A percentile compares a stretch with the other conserved stretches of the same genome.
These are phyloP conservation scores for Hanleya hanleyi DNA, from an alignment of 2,888 invertebrate genomes.

Conservation along the genomic window DNA sequence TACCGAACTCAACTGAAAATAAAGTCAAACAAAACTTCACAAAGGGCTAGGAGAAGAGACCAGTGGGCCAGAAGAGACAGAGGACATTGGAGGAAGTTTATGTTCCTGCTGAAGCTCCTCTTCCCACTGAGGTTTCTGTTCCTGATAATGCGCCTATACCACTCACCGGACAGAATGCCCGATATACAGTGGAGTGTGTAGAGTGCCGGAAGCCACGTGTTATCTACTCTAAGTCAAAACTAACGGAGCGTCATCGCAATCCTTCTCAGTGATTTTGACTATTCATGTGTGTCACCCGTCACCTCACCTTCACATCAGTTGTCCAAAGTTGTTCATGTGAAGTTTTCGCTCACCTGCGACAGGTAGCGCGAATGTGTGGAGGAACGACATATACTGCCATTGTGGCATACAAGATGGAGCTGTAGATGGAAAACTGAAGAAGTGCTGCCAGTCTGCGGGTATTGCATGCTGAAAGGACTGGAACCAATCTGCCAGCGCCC, in stretches of 20 bases:
- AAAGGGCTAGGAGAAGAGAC: background rate
- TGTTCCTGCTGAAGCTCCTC: background rate
- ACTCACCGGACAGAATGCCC: background rate
- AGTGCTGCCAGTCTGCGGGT: background rate
- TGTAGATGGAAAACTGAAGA: background rate
- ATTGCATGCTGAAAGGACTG: background rate
- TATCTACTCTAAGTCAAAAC: background rate
- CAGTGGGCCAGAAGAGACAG: background rate
- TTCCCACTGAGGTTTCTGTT: no score
- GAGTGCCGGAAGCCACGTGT: background rate
- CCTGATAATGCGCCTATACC: background rate
- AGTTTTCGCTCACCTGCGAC: background rate
- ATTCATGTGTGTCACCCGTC: background rate
- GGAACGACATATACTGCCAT: background rate
- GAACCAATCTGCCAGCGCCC: background rate
- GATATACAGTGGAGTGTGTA: background rate
- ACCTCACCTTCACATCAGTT: background rate
- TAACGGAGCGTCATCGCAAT: background rate
- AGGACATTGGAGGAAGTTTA: background rate
- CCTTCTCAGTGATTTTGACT: background rate
- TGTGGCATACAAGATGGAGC: background rate
- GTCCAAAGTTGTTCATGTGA: background rate
- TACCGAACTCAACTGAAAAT: constrained; percentile 23
- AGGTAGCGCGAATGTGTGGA: background rate
- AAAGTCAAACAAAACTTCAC: background rate